phyloP scores from a whole-genome alignment of 2,113 vertebrate genomes.

The Pollimyrus isidori region DNA sequence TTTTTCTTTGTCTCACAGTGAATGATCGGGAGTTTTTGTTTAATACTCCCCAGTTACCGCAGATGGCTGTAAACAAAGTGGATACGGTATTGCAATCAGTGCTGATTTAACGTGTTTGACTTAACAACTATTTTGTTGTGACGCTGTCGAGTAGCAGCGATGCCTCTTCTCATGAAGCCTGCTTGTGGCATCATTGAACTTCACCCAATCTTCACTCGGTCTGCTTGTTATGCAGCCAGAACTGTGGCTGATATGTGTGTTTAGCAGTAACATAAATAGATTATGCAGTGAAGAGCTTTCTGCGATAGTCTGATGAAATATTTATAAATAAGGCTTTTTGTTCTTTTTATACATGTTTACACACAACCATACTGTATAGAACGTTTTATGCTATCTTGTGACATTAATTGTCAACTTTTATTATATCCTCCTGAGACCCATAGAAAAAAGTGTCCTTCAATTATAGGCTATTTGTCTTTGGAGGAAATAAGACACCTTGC shows the following conservation, averaged over 20 bases:
- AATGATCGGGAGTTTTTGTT: neutral
- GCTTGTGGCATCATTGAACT: neutral
- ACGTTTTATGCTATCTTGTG: no score
- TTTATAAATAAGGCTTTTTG: neutral
- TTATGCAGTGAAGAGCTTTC: neutral
- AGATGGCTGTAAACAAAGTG: neutral
- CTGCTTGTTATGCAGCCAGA: neutral
- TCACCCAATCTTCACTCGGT: neutral
- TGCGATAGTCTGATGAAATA: neutral
- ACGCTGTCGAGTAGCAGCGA: neutral
- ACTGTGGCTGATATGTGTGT: neutral
- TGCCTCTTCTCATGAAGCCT: neutral
- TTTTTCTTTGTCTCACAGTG: neutral
- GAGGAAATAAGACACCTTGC: no score
- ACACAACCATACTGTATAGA: no score
- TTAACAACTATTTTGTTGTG: neutral
- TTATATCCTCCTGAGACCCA: no score
- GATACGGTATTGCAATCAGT: neutral
- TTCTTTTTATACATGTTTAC: neutral
- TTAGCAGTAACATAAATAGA: neutral
- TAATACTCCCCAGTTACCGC: neutral
- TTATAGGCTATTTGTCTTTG: no score
- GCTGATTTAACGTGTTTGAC: neutral
- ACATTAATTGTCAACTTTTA: no score
- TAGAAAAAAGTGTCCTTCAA: no score